phyloP scores from a whole-genome alignment of 2,113 vertebrate genomes.

The Gymnogyps californianus region DNA sequence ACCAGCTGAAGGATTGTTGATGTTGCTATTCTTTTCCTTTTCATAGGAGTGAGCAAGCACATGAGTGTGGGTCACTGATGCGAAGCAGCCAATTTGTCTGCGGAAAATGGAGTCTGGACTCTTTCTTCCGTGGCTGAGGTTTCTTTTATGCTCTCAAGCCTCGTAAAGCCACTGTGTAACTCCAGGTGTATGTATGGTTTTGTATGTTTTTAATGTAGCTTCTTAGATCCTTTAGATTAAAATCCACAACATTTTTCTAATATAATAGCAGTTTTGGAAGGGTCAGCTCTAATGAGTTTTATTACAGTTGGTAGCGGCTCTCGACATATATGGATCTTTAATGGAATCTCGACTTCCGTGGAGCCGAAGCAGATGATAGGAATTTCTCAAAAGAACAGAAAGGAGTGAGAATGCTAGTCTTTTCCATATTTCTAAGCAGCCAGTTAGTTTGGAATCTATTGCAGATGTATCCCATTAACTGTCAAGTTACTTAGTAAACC shows the following conservation, averaged over 20 bases:
- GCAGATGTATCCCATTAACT: constrained; percentile 60
- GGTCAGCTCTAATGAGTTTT: background rate
- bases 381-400: background rate
- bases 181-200: background rate
- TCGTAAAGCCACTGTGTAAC: background rate
- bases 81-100: background rate
- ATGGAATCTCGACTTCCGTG: background rate
- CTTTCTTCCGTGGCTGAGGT: background rate
- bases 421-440: constrained; percentile 33
- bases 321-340: background rate
- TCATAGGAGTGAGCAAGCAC: background rate
- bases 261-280: background rate
- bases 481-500: constrained; percentile 60
- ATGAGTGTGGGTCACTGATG: background rate
- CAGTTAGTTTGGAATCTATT: constrained; percentile 30
- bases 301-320: background rate
- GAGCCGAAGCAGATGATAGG: background rate
- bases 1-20: background rate
- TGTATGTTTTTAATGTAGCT: background rate
- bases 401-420: background rate
- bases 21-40: background rate
- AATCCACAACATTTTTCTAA: background rate
- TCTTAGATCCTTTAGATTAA: background rate
- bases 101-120: background rate
- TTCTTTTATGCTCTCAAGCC: background rate